A percentile compares a stretch with the other conserved stretches of the same genome.
Evolutionary conservation across 2,888 invertebrate genomes (phyloP).

Genomic region (Stegana nigrithorax): DNA sequence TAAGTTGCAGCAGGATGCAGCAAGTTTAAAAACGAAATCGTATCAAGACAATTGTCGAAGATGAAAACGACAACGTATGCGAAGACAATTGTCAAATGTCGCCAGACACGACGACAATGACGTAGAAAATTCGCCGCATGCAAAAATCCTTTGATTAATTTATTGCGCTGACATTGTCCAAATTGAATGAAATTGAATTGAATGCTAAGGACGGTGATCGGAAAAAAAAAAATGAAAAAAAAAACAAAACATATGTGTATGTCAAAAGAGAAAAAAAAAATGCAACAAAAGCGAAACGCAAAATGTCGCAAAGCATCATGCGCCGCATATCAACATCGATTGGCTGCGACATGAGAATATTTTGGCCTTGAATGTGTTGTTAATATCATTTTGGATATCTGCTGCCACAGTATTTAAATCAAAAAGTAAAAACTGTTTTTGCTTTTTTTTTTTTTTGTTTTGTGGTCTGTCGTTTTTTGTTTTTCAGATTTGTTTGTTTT

Average conservation of each 20-base stretch:
- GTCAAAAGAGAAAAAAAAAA: not conserved
- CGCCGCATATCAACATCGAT: not conserved
- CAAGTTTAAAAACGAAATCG: too few relatives aligned
- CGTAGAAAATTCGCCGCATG: constrained; percentile 1
- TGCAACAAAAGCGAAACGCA: not conserved
- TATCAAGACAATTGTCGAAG: not conserved
- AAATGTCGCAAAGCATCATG: not conserved
- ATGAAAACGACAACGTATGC: not conserved
- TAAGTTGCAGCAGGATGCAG: not conserved
- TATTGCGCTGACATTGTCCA: constrained; percentile 17
- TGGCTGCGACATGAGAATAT: constrained; percentile 5
- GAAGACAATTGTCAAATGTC: constrained; percentile 17
- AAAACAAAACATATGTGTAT: not conserved
- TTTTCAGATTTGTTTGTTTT: not conserved
- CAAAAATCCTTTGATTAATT: constrained; percentile 18
- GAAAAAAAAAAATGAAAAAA: not conserved
- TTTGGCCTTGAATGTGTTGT: constrained; percentile 10
- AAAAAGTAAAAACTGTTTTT: constrained; percentile 10
- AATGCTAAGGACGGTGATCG: constrained; percentile 8
- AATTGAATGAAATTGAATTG: constrained; percentile 10
- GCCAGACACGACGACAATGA: not conserved
- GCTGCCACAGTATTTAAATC: constrained; percentile 9
- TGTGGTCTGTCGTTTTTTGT: not conserved
- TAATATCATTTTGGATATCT: not conserved
- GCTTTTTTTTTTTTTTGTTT: not conserved